Evolutionary conservation across 2,888 invertebrate genomes (phyloP).

Genomic region (Achlya flavicornis): DNA sequence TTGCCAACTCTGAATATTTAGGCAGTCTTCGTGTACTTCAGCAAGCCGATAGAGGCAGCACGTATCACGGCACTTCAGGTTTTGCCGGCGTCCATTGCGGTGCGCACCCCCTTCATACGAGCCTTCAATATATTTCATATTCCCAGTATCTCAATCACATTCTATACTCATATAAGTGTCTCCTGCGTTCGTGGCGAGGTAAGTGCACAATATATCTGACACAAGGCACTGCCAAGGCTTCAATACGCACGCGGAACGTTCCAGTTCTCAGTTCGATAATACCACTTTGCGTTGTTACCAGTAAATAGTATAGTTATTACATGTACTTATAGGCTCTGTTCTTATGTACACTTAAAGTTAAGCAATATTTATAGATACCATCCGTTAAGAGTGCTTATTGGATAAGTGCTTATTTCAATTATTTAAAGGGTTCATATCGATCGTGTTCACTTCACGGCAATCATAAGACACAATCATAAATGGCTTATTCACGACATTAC

Average conservation of each 20-base stretch:
- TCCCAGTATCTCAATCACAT: constrained; percentile 24
- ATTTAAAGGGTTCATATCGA: constrained; percentile 52
- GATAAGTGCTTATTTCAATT: constrained; percentile 6
- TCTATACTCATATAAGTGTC: constrained; percentile 36
- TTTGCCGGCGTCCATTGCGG: constrained; percentile 71
- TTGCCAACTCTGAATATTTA: constrained; percentile 57
- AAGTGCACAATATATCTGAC: constrained; percentile 39
- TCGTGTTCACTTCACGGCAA: constrained; percentile 49
- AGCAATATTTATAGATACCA: not conserved
- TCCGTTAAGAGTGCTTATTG: not conserved
- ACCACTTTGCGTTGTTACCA: constrained; percentile 48
- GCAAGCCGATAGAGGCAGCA: constrained; percentile 71
- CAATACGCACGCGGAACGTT: constrained; percentile 54
- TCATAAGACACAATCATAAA: constrained; percentile 30
- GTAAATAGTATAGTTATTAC: constrained; percentile 53
- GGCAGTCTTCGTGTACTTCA: constrained; percentile 59
- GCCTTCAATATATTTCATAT: constrained; percentile 20
- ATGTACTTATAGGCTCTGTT: constrained; percentile 14
- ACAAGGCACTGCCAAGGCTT: constrained; percentile 61
- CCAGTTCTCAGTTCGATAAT: constrained; percentile 57
- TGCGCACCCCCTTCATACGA: constrained; percentile 54
- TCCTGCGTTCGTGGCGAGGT: constrained; percentile 43
- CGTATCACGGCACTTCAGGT: constrained; percentile 74
- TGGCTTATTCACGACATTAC: constrained; percentile 7
- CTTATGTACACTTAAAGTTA: constrained; percentile 15